These are phyloP conservation scores for Enteromius unitaeniatus DNA, from an alignment of 2,797 vertebrate species.

Conservation along the genomic window DNA sequence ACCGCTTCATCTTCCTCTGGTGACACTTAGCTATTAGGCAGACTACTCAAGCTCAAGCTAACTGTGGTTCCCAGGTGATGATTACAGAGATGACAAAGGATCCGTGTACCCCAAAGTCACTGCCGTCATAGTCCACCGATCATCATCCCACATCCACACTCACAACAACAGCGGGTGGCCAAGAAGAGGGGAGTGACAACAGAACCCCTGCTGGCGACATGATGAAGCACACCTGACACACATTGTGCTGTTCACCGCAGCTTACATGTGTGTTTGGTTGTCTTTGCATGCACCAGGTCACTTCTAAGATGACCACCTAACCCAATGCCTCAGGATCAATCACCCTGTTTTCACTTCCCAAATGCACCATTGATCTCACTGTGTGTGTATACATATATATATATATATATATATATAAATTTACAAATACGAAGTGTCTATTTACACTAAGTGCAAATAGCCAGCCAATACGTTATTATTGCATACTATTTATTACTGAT, in stretches of 20 bases:
- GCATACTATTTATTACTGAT: too few species aligned
- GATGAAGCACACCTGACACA: constrained; percentile 13
- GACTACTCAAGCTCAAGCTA: not conserved
- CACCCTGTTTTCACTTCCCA: not conserved
- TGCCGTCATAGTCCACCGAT: not conserved
- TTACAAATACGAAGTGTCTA: too few species aligned
- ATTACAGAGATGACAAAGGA: not conserved
- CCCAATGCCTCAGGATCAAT: not conserved
- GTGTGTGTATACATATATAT: not conserved
- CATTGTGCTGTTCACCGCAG: not conserved
- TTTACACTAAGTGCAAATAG: too few species aligned
- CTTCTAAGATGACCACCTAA: not conserved
- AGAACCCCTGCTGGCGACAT: constrained; percentile 13
- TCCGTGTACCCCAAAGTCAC: not conserved
- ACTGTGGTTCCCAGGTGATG: not conserved
- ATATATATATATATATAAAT: too few species aligned
- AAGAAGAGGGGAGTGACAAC: not conserved
- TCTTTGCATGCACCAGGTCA: not conserved
- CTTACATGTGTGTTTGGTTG: not conserved
- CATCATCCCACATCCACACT: not conserved
- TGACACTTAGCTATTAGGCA: not conserved
- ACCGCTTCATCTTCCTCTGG: not conserved
- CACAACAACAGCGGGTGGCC: not conserved
- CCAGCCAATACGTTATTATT: too few species aligned
- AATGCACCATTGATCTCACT: not conserved